These are phyloP conservation scores for Cygnus atratus DNA, from an alignment of 2,113 vertebrate genomes.

Conservation along the genomic window DNA sequence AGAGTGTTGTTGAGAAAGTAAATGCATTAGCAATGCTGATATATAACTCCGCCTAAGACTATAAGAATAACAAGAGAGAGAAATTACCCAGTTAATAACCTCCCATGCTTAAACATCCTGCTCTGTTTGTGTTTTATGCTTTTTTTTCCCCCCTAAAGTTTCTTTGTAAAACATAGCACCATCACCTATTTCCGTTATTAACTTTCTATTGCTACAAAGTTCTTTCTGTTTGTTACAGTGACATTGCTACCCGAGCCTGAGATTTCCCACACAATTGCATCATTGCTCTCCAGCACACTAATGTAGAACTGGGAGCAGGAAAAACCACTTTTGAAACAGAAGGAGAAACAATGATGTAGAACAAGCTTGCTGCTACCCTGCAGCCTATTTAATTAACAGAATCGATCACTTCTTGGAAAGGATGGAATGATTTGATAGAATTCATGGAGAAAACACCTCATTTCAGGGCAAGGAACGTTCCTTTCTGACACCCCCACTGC, in stretches of 20 bases:
- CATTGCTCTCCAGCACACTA: neutral
- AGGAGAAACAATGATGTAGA: neutral
- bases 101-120: neutral
- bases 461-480: neutral
- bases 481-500: conserved; percentile 6
- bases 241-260: neutral
- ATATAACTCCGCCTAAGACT: neutral
- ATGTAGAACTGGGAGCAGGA: neutral
- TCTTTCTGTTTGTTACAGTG: neutral
- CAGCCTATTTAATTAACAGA: conserved; percentile 37
- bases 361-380: neutral
- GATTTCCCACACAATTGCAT: neutral
- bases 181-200: neutral
- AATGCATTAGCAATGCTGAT: neutral
- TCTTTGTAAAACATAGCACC: neutral
- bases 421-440: neutral
- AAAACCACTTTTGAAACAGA: neutral
- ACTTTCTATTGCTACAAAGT: neutral
- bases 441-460: neutral
- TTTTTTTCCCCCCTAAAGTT: neutral
- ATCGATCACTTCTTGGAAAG: neutral
- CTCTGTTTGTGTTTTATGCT: neutral
- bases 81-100: neutral
- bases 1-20: neutral
- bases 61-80: neutral